These are phyloP conservation scores for Trachelus iudaicus DNA, from an alignment of 2,888 invertebrate species.

Conservation along the genomic window DNA sequence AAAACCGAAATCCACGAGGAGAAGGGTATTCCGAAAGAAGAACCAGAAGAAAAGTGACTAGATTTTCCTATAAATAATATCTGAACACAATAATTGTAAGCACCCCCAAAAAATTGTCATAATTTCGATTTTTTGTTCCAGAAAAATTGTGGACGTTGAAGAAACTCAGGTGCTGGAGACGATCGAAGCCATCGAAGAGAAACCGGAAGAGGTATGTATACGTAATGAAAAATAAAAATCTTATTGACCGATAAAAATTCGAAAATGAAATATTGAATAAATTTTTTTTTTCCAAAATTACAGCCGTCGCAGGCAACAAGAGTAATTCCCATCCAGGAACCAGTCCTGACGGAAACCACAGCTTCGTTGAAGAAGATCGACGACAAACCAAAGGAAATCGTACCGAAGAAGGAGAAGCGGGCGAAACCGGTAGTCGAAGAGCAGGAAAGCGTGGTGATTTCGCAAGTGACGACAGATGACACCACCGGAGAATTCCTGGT, in stretches of 20 bases:
- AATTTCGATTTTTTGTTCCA: conserved; percentile 32
- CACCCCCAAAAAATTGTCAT: conserved; percentile 1
- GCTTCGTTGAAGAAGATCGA: conserved; percentile 74
- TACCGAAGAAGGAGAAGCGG: conserved; percentile 65
- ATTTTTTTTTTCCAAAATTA: conserved; percentile 13
- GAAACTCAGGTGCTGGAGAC: conserved; percentile 70
- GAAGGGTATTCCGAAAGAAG: conserved; percentile 42
- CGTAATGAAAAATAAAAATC: neutral
- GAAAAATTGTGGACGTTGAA: conserved; percentile 68
- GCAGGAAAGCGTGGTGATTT: conserved; percentile 55
- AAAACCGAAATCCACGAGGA: conserved; percentile 58
- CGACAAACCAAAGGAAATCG: conserved; percentile 65
- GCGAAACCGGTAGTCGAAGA: conserved; percentile 69
- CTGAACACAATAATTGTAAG: neutral
- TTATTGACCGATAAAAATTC: neutral
- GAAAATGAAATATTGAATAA: neutral
- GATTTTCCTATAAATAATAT: neutral
- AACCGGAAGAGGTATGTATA: conserved; percentile 44
- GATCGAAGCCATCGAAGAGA: conserved; percentile 69
- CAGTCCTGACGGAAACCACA: conserved; percentile 72
- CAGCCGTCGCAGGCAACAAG: conserved; percentile 67
- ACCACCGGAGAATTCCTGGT: conserved; percentile 47
- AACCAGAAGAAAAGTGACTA: conserved; percentile 58
- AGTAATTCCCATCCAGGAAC: conserved; percentile 70
- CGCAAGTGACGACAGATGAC: conserved; percentile 56